phyloP scores from a whole-genome alignment of 2,797 vertebrate genomes.

The Myoxocephalus aenaeus region DNA sequence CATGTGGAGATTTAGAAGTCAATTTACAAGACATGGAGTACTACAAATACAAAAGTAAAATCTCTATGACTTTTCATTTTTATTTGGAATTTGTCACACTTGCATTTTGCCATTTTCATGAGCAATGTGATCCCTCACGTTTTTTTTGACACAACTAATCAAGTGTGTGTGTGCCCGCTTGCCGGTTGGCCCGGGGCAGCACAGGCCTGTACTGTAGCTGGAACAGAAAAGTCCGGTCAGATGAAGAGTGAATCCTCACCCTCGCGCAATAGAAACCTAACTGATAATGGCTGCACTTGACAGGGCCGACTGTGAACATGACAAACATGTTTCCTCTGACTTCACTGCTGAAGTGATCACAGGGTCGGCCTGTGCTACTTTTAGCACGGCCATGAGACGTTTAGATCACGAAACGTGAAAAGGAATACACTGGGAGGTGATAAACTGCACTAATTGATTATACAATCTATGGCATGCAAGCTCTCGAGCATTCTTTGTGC shows the following conservation, averaged over 20 bases:
- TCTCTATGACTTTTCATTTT: background rate
- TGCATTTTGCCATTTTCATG: conserved; percentile 24
- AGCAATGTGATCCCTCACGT: conserved; percentile 10
- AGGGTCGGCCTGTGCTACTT: conserved; percentile 31
- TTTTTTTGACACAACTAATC: conserved; percentile 30
- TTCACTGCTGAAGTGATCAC: conserved; percentile 18
- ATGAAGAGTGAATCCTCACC: conserved; percentile 70
- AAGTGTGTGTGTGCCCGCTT: conserved; percentile 6
- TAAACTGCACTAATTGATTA: conserved; percentile 35
- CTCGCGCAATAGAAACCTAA: conserved; percentile 47
- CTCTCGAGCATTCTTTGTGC: background rate
- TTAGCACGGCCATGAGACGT: conserved; percentile 24
- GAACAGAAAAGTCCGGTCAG: conserved; percentile 62
- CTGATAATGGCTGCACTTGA: conserved; percentile 61
- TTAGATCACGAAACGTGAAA: conserved; percentile 20
- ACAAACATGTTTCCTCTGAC: conserved; percentile 48
- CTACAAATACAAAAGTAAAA: conserved; percentile 8
- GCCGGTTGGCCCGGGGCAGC: conserved; percentile 14
- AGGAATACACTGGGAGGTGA: conserved; percentile 21
- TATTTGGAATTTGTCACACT: conserved; percentile 14
- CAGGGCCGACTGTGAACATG: conserved; percentile 31
- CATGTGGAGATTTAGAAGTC: background rate
- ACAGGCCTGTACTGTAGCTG: conserved; percentile 39
- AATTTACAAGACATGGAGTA: background rate
- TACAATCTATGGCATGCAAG: background rate